These are phyloP conservation scores for Pollimyrus isidori DNA, from an alignment of 2,113 vertebrate species.

Conservation along the genomic window DNA sequence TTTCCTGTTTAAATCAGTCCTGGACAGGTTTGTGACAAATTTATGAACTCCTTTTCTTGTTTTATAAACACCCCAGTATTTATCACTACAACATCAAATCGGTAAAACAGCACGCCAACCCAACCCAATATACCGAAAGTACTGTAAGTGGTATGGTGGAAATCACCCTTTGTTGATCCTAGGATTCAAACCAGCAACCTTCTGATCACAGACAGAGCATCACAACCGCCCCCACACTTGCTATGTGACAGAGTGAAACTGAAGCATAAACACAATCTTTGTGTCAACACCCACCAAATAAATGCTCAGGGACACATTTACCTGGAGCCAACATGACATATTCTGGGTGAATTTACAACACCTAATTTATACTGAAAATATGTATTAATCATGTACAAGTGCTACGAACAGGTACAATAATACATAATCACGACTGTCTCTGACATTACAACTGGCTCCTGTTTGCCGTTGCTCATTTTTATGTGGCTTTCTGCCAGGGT, in stretches of 20 bases:
- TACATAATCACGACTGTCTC: not conserved
- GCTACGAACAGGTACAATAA: not conserved
- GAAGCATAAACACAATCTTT: not conserved
- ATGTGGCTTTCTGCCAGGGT: conserved; percentile 20
- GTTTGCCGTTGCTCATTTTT: not conserved
- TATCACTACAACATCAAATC: no score
- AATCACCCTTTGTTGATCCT: no score
- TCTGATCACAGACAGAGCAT: not conserved
- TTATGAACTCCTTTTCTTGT: no score
- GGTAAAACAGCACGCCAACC: no score
- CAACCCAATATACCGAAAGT: no score
- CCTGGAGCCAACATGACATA: not conserved
- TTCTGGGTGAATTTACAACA: not conserved
- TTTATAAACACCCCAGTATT: no score
- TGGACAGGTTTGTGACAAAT: no score
- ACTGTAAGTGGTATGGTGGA: no score
- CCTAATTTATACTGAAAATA: not conserved
- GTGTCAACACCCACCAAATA: not conserved
- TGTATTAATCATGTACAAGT: not conserved
- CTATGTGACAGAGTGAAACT: not conserved
- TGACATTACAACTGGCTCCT: not conserved
- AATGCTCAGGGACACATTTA: not conserved
- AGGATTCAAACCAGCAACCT: not conserved
- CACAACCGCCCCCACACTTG: not conserved
- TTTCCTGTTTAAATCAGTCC: no score